Conservation (phyloP, 2,888 invertebrate species). For the Eremobia ochroleuca region DNA sequence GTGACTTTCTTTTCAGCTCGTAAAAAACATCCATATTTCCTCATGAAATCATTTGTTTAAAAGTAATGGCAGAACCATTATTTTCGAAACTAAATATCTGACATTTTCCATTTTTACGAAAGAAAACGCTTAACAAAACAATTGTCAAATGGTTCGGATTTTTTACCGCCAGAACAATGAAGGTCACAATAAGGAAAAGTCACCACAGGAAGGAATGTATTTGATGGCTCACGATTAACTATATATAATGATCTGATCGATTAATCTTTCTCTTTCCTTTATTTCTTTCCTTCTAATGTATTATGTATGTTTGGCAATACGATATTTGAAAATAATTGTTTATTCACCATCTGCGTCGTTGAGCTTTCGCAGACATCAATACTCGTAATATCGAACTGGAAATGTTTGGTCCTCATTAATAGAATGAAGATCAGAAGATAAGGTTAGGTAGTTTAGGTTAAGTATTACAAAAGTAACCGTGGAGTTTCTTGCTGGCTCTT, state of each 20-base stretch:
- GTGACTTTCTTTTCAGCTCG: background rate
- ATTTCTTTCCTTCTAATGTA: conserved; percentile 58
- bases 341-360: conserved; percentile 29
- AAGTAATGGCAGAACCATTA: conserved; percentile 18
- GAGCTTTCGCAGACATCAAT: background rate
- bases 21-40: conserved; percentile 12
- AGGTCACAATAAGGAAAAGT: conserved; percentile 66
- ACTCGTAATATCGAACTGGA: background rate
- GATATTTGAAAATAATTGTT: conserved; percentile 57
- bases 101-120: conserved; percentile 30
- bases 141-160: conserved; percentile 53
- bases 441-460: background rate
- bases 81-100: conserved; percentile 21
- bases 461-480: too few relatives aligned
- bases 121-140: conserved; percentile 40
- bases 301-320: conserved; percentile 58
- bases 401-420: background rate
- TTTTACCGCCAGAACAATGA: conserved; percentile 55
- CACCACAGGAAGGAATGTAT: conserved; percentile 60
- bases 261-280: conserved; percentile 62
- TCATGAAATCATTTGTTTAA: conserved; percentile 28
- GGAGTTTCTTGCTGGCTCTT: background rate
- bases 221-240: conserved; percentile 68
- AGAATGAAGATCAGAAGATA: background rate
- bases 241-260: conserved; percentile 69